A percentile compares a stretch with the other conserved stretches of the same genome.
These are phyloP conservation scores for Phyllostomus discolor DNA, from an alignment of 2,113 vertebrate species.

Conservation along the genomic window DNA sequence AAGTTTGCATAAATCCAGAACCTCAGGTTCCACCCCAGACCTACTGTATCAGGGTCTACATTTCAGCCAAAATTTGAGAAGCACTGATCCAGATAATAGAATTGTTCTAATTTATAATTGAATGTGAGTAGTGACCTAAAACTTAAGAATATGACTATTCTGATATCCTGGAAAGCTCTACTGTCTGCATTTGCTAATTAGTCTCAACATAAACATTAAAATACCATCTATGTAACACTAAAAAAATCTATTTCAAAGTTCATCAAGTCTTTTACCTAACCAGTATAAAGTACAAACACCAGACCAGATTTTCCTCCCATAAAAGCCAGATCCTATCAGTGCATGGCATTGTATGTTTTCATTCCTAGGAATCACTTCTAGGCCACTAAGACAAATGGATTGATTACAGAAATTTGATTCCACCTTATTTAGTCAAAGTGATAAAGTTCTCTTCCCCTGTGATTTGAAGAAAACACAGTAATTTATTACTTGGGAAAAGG, in stretches of 20 bases:
- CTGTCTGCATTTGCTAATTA: not conserved
- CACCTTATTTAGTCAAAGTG: not conserved
- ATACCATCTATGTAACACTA: not conserved
- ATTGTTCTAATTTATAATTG: not conserved
- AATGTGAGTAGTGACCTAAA: not conserved
- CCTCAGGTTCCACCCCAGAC: not conserved
- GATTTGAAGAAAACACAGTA: not conserved
- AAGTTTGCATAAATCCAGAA: not conserved
- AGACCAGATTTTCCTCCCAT: not conserved
- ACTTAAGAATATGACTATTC: not conserved
- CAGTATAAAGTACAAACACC: not conserved
- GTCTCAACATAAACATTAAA: not conserved
- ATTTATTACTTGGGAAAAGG: not conserved
- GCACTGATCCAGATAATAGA: not conserved
- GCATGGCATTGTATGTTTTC: not conserved
- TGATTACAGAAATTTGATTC: not conserved
- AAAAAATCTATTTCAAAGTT: not conserved
- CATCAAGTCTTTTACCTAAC: not conserved
- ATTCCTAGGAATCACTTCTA: not conserved
- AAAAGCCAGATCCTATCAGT: not conserved
- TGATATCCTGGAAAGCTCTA: not conserved
- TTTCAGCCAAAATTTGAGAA: not conserved
- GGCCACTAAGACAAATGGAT: not conserved
- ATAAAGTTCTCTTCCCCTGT: not conserved
- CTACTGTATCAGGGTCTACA: not conserved